These are phyloP conservation scores for Apis mellifera DNA, from an alignment of 1,140 invertebrate genomes.

Conservation along the genomic window Amel_HAv3.1 CM009936.2:14200001-14200500, in stretches of 20 bases:
- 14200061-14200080: constrained; percentile 22
- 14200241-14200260: no score
- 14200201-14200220: neutral
- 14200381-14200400: no score
- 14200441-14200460: neutral
- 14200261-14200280: no score
- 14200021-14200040: constrained; percentile 28
- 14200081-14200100: constrained; percentile 37
- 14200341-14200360: neutral
- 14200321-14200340: neutral
- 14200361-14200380: neutral
- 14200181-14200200: constrained; percentile 22
- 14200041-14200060: constrained; percentile 61
- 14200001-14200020: constrained; percentile 6
- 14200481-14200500: neutral
- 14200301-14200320: neutral
- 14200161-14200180: neutral
- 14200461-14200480: neutral
- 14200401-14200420: neutral
- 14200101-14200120: constrained; percentile 37
- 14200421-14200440: neutral
- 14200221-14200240: no score
- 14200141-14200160: neutral
- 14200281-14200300: no score
- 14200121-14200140: constrained; percentile 47